Conservation (phyloP, 2,113 vertebrate species). For the Smithornis capensis region DNA sequence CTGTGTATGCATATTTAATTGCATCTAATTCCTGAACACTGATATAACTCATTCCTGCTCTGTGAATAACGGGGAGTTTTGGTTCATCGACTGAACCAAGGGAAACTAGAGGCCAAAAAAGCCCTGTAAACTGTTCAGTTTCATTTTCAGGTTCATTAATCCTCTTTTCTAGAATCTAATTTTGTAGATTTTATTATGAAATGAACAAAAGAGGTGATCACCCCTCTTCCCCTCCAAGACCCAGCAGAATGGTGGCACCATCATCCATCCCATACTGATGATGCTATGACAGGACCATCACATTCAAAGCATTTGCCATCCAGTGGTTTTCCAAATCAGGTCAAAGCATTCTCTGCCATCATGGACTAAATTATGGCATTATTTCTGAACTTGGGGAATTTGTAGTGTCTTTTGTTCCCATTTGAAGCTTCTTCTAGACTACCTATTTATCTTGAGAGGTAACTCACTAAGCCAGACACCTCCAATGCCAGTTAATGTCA, state of each 20-base stretch:
- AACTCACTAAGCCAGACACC: background rate
- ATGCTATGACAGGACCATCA: background rate
- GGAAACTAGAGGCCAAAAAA: background rate
- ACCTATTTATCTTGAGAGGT: background rate
- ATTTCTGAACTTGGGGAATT: background rate
- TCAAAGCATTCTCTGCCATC: background rate
- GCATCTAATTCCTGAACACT: background rate
- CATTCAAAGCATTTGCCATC: background rate
- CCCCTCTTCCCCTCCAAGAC: fast-evolving
- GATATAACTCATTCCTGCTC: background rate
- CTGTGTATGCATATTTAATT: conserved; percentile 22
- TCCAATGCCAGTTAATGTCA: background rate
- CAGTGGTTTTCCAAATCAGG: background rate
- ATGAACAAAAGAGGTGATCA: fast-evolving
- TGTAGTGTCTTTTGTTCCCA: background rate
- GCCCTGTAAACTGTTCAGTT: background rate
- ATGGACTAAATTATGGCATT: background rate
- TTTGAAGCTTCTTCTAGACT: background rate
- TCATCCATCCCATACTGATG: fast-evolving
- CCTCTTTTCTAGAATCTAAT: background rate
- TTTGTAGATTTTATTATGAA: background rate
- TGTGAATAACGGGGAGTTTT: background rate
- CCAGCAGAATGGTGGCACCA: background rate
- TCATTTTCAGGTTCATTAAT: background rate
- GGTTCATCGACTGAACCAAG: background rate